Conservation (phyloP, 2,888 invertebrate genomes). For the Gymnocheta viridis region DNA sequence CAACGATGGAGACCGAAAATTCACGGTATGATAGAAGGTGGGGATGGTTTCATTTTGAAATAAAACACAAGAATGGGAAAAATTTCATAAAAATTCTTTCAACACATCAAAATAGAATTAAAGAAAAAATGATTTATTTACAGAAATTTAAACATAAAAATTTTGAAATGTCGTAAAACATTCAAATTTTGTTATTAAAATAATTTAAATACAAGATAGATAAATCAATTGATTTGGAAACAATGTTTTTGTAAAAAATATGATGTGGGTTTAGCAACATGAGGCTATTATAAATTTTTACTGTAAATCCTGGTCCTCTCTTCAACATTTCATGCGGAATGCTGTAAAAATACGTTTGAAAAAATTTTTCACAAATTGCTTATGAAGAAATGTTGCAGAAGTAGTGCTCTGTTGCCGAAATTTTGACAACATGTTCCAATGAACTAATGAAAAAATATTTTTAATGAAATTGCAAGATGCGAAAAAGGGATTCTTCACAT, state of each 20-base stretch:
- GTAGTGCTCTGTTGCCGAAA: neutral
- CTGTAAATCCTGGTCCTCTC: neutral
- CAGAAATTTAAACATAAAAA: slow-evolving; percentile 47
- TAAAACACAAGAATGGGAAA: slow-evolving; percentile 22
- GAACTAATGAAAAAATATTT: no score
- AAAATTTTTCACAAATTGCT: no score
- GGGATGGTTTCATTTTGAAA: neutral
- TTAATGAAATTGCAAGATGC: no score
- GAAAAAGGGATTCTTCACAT: no score
- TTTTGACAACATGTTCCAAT: no score
- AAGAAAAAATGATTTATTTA: slow-evolving; percentile 62
- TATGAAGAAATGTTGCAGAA: no score
- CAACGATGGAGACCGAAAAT: slow-evolving; percentile 1
- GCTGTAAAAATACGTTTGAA: no score
- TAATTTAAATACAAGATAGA: slow-evolving; percentile 38
- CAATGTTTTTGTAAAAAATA: slow-evolving; percentile 1
- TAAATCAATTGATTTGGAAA: slow-evolving; percentile 10
- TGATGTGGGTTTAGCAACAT: slow-evolving; percentile 12
- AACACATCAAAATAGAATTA: slow-evolving; percentile 62
- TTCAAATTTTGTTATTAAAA: slow-evolving; percentile 41
- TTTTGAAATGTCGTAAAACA: slow-evolving; percentile 51
- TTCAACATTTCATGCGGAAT: no score
- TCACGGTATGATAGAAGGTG: neutral
- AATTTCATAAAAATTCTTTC: slow-evolving; percentile 40
- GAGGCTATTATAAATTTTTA: neutral